These are phyloP conservation scores for Oxyteleia sp. DNA, from an alignment of 2,888 invertebrate genomes.

Conservation along the genomic window DNA sequence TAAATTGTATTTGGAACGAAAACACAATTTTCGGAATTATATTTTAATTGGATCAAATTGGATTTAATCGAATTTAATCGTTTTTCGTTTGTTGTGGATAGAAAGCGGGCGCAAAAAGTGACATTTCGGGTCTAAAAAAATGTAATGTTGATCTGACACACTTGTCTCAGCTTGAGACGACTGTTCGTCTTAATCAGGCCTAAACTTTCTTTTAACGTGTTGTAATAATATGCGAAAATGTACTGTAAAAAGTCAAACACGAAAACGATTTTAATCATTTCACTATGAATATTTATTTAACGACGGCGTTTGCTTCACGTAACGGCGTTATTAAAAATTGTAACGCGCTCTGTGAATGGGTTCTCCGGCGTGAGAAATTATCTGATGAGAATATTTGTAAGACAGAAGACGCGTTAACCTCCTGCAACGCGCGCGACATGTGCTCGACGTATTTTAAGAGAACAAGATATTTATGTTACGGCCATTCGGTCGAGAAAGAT, in stretches of 20 bases:
- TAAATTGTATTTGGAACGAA: no score
- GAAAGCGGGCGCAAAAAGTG: no score
- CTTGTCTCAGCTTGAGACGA: slow-evolving; percentile 11
- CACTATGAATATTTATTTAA: slow-evolving; percentile 18
- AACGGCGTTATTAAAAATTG: slow-evolving; percentile 16
- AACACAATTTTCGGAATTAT: no score
- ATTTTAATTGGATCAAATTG: no score
- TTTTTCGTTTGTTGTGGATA: no score
- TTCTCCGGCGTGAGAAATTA: slow-evolving; percentile 8
- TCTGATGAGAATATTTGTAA: slow-evolving; percentile 54
- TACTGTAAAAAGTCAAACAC: slow-evolving; percentile 2
- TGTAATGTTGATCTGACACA: slow-evolving; percentile 45
- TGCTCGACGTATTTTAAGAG: slow-evolving; percentile 48
- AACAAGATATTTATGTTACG: slow-evolving; percentile 32
- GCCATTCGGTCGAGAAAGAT: background rate
- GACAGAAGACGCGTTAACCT: slow-evolving; percentile 49
- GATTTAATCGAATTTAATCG: no score
- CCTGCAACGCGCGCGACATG: slow-evolving; percentile 53
- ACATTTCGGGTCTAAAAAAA: no score
- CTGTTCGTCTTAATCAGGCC: slow-evolving; percentile 23
- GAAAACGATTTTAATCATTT: slow-evolving; percentile 3
- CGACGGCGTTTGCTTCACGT: slow-evolving; percentile 13
- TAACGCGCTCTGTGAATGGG: slow-evolving; percentile 13
- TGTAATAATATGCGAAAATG: slow-evolving; percentile 17
- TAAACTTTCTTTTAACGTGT: slow-evolving; percentile 48